phyloP scores from a whole-genome alignment of 1,140 invertebrate species.

The Solen grandis region DNA sequence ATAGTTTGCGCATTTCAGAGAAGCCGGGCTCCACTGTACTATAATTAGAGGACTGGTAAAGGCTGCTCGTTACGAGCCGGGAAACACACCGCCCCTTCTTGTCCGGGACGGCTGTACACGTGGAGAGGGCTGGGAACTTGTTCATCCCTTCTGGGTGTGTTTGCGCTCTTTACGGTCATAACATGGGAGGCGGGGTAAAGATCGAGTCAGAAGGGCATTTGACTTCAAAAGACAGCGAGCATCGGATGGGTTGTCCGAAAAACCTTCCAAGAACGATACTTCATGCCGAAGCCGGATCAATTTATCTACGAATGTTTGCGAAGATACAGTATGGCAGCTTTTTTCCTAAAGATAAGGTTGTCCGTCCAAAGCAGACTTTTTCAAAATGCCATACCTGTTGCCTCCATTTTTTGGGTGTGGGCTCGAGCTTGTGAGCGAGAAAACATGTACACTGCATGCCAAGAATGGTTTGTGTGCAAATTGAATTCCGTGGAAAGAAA shows the following conservation, averaged over 20 bases:
- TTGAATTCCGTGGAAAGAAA: conserved; percentile 44
- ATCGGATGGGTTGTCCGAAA: conserved; percentile 37
- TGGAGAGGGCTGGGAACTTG: conserved; percentile 58
- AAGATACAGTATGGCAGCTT: conserved; percentile 57
- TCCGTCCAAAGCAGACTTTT: conserved; percentile 25
- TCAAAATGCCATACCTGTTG: conserved; percentile 47
- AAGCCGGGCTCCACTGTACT: conserved; percentile 14
- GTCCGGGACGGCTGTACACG: conserved; percentile 36
- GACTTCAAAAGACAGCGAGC: conserved; percentile 3
- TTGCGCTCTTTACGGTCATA: conserved; percentile 47
- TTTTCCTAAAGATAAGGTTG: background rate
- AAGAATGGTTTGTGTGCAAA: conserved; percentile 22
- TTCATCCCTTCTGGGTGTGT: conserved; percentile 63
- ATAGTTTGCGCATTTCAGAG: conserved; percentile 10
- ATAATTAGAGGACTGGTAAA: conserved; percentile 34
- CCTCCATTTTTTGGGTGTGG: conserved; percentile 60
- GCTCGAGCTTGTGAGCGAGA: conserved; percentile 29
- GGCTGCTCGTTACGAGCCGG: conserved; percentile 31
- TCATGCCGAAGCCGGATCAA: conserved; percentile 58
- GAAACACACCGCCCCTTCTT: conserved; percentile 11
- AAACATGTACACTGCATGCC: conserved; percentile 39
- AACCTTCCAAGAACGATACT: conserved; percentile 60
- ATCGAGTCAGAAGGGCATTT: conserved; percentile 45
- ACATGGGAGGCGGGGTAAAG: conserved; percentile 59
- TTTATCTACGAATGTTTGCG: conserved; percentile 59